Evolutionary conservation across 1,140 invertebrate genomes (phyloP).

Genomic region (Phenacoccus solenopsis): DNA sequence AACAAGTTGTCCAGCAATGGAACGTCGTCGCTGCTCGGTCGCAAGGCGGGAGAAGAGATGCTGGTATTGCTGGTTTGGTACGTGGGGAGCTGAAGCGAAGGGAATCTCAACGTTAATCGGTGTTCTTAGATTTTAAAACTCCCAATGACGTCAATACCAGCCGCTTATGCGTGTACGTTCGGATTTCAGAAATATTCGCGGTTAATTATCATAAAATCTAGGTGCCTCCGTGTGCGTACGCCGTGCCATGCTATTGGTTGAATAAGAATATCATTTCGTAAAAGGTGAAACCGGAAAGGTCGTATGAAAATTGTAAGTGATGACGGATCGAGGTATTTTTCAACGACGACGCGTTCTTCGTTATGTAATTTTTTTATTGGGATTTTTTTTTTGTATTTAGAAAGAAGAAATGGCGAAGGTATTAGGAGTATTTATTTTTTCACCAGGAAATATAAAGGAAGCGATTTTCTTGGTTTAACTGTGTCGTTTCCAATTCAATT

Average conservation of each 20-base stretch:
- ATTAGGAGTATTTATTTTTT: too few species aligned
- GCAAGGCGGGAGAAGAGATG: neutral
- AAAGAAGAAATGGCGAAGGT: too few species aligned
- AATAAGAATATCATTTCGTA: neutral
- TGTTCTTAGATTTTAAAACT: neutral
- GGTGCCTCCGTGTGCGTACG: neutral
- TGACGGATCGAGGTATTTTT: neutral
- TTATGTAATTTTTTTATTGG: neutral
- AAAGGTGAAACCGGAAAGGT: conserved; percentile 1
- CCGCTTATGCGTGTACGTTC: neutral
- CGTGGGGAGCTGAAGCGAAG: too few species aligned
- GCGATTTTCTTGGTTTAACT: too few species aligned
- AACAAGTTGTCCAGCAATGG: neutral
- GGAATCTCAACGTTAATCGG: too few species aligned
- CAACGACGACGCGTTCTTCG: too few species aligned
- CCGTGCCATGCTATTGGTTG: too few species aligned
- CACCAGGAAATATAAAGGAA: too few species aligned
- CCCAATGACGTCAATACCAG: neutral
- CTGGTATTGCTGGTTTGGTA: too few species aligned
- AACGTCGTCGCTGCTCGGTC: neutral
- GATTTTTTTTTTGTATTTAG: too few species aligned
- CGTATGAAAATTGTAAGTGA: neutral
- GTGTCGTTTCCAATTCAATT: too few species aligned
- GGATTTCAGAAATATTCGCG: neutral
- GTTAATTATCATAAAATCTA: neutral